Conservation (phyloP, 2,888 invertebrate species). For the Dynastes hyllus region DNA sequence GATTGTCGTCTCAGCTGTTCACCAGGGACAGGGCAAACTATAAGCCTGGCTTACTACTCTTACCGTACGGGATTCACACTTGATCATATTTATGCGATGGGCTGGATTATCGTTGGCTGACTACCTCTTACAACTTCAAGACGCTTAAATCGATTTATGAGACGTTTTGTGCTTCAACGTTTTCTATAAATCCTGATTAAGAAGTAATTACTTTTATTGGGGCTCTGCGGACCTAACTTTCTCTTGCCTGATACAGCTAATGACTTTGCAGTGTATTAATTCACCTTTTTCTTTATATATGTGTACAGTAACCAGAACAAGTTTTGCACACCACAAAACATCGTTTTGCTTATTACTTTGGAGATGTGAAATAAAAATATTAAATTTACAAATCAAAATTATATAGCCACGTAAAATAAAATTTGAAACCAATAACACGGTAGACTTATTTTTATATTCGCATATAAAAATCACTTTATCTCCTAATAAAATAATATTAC, state of each 20-base stretch:
- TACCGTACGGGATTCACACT: constrained; percentile 72
- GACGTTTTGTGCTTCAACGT: constrained; percentile 66
- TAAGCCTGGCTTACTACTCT: constrained; percentile 71
- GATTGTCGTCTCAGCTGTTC: constrained; percentile 69
- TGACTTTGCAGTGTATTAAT: constrained; percentile 6
- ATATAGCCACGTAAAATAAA: no score
- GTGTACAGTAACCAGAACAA: no score
- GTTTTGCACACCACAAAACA: no score
- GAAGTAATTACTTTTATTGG: constrained; percentile 65
- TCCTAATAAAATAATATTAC: no score
- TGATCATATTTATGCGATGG: constrained; percentile 74
- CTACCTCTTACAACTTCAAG: constrained; percentile 70
- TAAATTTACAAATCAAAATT: no score
- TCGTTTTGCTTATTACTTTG: no score
- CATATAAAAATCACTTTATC: no score
- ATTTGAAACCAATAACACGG: no score
- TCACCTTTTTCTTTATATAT: constrained; percentile 1
- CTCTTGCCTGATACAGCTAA: constrained; percentile 18
- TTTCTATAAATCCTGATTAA: constrained; percentile 69
- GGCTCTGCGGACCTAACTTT: constrained; percentile 41
- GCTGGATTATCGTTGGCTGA: constrained; percentile 71
- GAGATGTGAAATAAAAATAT: no score
- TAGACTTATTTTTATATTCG: no score
- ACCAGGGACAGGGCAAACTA: constrained; percentile 69
- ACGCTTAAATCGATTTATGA: constrained; percentile 71